These are phyloP conservation scores for Cassiopea xamachana DNA, from an alignment of 30 jellyfish, hydroid and myxozoan genomes.

Conservation along the genomic window DNA sequence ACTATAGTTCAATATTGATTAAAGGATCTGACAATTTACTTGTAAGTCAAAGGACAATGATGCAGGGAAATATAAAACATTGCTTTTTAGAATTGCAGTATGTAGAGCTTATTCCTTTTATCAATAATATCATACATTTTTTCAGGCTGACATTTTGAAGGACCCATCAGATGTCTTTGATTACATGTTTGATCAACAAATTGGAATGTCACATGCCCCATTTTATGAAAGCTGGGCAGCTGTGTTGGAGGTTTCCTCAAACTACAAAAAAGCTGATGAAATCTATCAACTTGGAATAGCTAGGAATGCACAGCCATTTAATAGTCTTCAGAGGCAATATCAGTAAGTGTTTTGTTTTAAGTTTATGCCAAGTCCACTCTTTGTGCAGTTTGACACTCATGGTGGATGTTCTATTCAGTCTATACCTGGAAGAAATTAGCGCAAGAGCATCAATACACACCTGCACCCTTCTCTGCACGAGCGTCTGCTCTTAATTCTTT, in stretches of 20 bases:
- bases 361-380: not conserved
- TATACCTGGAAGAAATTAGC: no score
- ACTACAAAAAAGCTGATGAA: slow-evolving; percentile 79
- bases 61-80: no score
- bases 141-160: slow-evolving; percentile 66
- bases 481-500: no score
- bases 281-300: slow-evolving; percentile 81
- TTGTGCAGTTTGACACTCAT: not conserved
- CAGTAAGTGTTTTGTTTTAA: slow-evolving; percentile 65
- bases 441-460: no score
- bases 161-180: slow-evolving; percentile 85
- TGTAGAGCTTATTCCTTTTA: no score
- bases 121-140: not conserved
- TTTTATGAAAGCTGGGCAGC: slow-evolving; percentile 87
- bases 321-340: slow-evolving; percentile 56
- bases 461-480: no score
- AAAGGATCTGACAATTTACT: no score
- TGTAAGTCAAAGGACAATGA: no score
- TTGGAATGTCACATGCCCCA: slow-evolving; percentile 68
- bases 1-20: no score
- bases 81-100: no score
- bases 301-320: slow-evolving; percentile 86
- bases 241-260: slow-evolving; percentile 58
- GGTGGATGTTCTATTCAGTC: no score
- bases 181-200: slow-evolving; percentile 73